These are phyloP conservation scores for Apocrypta bakeri DNA, from an alignment of 1,140 invertebrate genomes.

Conservation along the genomic window DNA sequence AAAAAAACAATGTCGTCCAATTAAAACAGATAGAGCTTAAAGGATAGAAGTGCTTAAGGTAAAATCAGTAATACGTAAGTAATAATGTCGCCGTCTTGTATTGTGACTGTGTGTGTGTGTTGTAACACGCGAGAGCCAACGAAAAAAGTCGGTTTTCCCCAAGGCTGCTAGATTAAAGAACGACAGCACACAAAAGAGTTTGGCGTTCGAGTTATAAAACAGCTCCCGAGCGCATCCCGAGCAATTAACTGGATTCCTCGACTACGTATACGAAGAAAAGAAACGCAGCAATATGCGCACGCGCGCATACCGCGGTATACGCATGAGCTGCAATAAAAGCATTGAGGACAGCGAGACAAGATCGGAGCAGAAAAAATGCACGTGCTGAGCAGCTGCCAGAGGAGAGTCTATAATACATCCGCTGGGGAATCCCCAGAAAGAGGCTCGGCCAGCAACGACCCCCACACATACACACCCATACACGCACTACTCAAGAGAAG, in stretches of 20 bases:
- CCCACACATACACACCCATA: no score
- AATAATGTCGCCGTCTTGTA: no score
- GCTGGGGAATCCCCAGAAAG: slow-evolving; percentile 39
- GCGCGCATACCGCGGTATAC: neutral
- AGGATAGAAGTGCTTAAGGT: no score
- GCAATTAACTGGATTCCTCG: neutral
- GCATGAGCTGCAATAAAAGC: neutral
- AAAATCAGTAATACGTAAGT: no score
- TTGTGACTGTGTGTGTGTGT: neutral
- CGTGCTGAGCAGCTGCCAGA: neutral
- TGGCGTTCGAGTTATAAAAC: neutral
- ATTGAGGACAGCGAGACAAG: neutral
- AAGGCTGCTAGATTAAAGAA: slow-evolving; percentile 37
- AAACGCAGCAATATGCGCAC: neutral
- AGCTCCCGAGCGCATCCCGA: neutral
- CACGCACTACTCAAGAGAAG: no score
- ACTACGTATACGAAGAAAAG: neutral
- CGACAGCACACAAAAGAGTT: neutral
- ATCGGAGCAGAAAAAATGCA: slow-evolving; percentile 9
- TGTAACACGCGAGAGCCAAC: neutral
- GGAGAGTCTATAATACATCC: slow-evolving; percentile 10
- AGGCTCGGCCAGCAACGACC: slow-evolving; percentile 28
- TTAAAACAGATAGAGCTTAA: no score
- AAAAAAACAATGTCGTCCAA: no score
- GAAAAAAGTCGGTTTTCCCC: slow-evolving; percentile 46